Conservation (phyloP, 1,140 invertebrate species). For the Lucilia sericata region DNA sequence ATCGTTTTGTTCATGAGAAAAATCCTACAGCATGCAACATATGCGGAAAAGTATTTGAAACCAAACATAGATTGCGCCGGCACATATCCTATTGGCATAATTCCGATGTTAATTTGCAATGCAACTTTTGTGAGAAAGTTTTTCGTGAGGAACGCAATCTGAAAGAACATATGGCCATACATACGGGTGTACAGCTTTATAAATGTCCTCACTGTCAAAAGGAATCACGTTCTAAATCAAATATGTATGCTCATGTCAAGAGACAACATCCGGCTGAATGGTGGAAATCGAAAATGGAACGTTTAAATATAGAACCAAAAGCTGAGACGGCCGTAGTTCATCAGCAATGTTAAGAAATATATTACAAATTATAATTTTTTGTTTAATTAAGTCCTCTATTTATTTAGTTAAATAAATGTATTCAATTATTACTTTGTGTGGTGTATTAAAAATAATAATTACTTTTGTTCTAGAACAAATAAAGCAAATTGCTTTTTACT, state of each 20-base stretch:
- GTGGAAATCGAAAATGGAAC: constrained; percentile 60
- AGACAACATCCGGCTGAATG: constrained; percentile 62
- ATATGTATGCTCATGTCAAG: constrained; percentile 67
- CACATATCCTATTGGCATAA: constrained; percentile 34
- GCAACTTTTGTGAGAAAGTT: constrained; percentile 59
- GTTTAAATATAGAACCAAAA: constrained; percentile 61
- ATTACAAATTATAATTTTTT: no score
- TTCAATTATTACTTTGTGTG: no score
- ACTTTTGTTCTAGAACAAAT: no score
- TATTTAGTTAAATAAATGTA: no score
- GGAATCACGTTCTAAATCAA: constrained; percentile 62
- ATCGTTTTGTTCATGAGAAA: constrained; percentile 58
- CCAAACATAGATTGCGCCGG: constrained; percentile 34
- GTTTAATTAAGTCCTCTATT: no score
- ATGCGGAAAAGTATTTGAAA: constrained; percentile 55
- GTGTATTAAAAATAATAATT: no score
- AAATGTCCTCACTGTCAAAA: constrained; percentile 66
- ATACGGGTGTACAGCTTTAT: constrained; percentile 66
- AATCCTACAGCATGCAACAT: constrained; percentile 56
- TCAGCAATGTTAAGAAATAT: background rate
- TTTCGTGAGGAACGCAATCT: constrained; percentile 58
- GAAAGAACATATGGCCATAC: constrained; percentile 65
- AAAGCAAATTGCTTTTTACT: no score
- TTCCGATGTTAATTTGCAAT: constrained; percentile 55
- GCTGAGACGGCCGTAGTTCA: constrained; percentile 47